Percentiles rank a stretch among this genome's conserved stretches.
These are phyloP conservation scores for Cephus runcator DNA, from an alignment of 2,888 invertebrate species.

Conservation along the genomic window DNA sequence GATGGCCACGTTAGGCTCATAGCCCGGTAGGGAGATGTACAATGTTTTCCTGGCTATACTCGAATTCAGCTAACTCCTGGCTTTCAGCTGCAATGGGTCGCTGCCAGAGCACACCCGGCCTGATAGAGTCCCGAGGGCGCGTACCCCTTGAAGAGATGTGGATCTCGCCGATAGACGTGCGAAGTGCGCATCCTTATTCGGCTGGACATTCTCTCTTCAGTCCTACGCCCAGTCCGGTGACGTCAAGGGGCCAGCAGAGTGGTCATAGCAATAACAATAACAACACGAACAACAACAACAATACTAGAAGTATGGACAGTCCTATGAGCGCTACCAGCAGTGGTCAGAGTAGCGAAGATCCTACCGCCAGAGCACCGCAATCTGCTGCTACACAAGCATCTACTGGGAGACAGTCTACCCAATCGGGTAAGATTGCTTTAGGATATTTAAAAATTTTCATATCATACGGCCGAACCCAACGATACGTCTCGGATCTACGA, in stretches of 20 bases:
- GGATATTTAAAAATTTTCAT: background rate
- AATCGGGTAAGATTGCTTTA: conserved; percentile 44
- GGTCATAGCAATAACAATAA: conserved; percentile 30
- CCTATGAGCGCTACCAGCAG: conserved; percentile 61
- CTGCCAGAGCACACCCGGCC: conserved; percentile 95
- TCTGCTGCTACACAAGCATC: conserved; percentile 64
- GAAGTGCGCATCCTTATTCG: conserved; percentile 42
- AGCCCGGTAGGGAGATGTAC: background rate
- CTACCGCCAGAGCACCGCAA: conserved; percentile 54
- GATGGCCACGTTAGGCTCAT: background rate
- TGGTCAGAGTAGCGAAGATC: conserved; percentile 62
- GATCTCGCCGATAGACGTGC: conserved; percentile 71
- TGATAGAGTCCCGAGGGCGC: conserved; percentile 92
- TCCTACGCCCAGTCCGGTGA: conserved; percentile 57
- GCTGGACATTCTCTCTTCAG: conserved; percentile 57
- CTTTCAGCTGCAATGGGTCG: conserved; percentile 89
- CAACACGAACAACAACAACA: conserved; percentile 31
- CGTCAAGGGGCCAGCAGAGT: conserved; percentile 39
- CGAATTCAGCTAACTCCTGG: background rate
- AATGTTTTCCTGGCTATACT: background rate
- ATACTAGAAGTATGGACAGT: conserved; percentile 51
- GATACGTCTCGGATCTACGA: background rate
- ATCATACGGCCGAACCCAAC: background rate
- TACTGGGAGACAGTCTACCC: conserved; percentile 57
- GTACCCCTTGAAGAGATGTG: conserved; percentile 89